Evolutionary conservation across 1,140 invertebrate species (phyloP).

Genomic region (Melitaea cinxia): DNA sequence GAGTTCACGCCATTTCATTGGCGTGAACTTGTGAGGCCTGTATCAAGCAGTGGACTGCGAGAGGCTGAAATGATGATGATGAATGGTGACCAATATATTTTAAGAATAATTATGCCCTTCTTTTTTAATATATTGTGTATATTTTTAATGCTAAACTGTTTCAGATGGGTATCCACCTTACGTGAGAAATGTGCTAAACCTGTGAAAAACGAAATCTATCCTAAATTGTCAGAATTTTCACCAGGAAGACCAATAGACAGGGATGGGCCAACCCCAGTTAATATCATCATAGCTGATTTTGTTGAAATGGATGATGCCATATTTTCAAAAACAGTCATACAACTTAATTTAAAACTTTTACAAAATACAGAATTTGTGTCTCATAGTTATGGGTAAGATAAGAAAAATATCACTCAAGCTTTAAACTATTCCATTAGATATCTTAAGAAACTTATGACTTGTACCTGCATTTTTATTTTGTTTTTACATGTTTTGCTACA

Average conservation of each 20-base stretch:
- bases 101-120: background rate
- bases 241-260: slow-evolving; percentile 72
- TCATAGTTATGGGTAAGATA: slow-evolving; percentile 49
- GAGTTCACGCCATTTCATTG: too few relatives aligned
- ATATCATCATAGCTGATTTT: slow-evolving; percentile 85
- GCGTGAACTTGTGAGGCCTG: too few relatives aligned
- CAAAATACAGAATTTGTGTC: slow-evolving; percentile 51
- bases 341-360: slow-evolving; percentile 81
- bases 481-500: slow-evolving; percentile 33
- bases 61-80: too few relatives aligned
- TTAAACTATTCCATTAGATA: slow-evolving; percentile 5
- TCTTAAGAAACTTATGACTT: slow-evolving; percentile 18
- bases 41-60: too few relatives aligned
- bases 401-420: background rate
- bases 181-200: slow-evolving; percentile 79
- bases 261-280: slow-evolving; percentile 62
- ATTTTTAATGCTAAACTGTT: slow-evolving; percentile 43
- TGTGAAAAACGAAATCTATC: slow-evolving; percentile 80
- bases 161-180: slow-evolving; percentile 72
- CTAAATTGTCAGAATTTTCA: slow-evolving; percentile 79
- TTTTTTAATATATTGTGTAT: background rate
- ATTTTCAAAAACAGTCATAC: slow-evolving; percentile 82
- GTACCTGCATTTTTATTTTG: slow-evolving; percentile 54
- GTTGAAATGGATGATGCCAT: slow-evolving; percentile 81
- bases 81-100: too few relatives aligned